Evolutionary conservation across 2,888 invertebrate species (phyloP).

Genomic region (Erannis defoliaria): DNA sequence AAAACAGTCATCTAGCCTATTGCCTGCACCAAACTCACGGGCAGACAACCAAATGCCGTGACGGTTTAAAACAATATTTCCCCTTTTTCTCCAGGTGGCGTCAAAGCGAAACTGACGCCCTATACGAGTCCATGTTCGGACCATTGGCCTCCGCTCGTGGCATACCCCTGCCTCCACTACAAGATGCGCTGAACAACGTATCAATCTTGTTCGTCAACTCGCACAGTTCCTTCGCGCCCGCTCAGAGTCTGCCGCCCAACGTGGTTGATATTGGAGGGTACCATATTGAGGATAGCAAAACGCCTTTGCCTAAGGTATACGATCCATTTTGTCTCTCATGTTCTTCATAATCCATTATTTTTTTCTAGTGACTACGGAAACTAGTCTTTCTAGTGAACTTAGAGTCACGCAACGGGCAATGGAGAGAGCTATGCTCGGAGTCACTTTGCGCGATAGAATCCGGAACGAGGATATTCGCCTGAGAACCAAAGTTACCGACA

Average conservation of each 20-base stretch:
- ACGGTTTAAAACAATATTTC: too few species aligned
- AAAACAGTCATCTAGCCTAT: too few species aligned
- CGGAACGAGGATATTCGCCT: too few species aligned
- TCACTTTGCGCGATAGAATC: too few species aligned
- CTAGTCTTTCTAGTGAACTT: too few species aligned
- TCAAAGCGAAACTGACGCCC: constrained; percentile 18
- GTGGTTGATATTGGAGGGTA: constrained; percentile 66
- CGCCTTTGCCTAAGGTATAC: constrained; percentile 65
- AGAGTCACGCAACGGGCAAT: too few species aligned
- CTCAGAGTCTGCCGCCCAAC: constrained; percentile 60
- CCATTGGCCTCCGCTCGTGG: constrained; percentile 58
- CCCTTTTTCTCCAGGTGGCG: constrained; percentile 48
- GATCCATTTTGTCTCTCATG: too few species aligned
- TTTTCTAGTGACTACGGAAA: neutral
- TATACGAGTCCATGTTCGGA: constrained; percentile 53
- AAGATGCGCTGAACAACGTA: constrained; percentile 52
- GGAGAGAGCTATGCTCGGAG: too few species aligned
- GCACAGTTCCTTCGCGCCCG: constrained; percentile 57
- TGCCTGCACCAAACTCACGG: too few species aligned
- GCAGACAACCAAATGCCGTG: too few species aligned
- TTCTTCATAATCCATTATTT: too few species aligned
- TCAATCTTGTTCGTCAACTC: constrained; percentile 62
- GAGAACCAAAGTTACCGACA: too few species aligned
- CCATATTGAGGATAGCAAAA: constrained; percentile 59
- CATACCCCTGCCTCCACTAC: constrained; percentile 51